Evolutionary conservation across 2,797 vertebrate species (phyloP), one percentile per base, ranked within the genome.

Genomic region (Diplodus sargus): DNA sequence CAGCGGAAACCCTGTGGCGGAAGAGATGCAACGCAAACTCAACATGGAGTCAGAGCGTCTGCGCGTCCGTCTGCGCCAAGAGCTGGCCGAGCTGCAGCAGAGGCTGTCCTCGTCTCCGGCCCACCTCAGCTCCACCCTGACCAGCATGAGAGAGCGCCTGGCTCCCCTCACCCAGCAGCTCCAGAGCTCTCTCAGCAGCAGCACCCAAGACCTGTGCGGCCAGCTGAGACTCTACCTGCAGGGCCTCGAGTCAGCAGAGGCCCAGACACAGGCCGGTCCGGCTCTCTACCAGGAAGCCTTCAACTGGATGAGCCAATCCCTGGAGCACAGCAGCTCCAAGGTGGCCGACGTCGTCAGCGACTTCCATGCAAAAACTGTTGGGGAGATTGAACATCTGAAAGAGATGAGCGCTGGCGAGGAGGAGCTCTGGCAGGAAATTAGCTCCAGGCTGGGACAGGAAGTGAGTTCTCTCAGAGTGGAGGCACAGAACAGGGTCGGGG

Each of bases 61-160:
- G 70, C 92, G 92, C 0, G 57, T 71, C 18, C 94, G 90, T 10
- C 91, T 96, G 56, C 92, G 85, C 49, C 93, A 95, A 53, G 94
- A 96, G 84, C 94, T 96, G 74, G 76, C 90, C 0, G 94, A 96
- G 86, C 90, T 96, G 54, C 85, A 70, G 39, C 86, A 93, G 73
- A 93, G 88, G 70, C 65, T 96, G n/a, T 92, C 93, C 48, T 88
- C 91, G 8, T 93, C 92, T 78, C 81, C 91, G 3, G 59, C 45
- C 1, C 89, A 85, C 28, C 83, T 79, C 58, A 75, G 79, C 65
- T 70, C 74, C 39, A 73, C 83, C 22, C 47, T 93, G 64, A 86
- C 85, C 69, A 87, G 69, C 73, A 56, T 95, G 77, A 92, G 85
- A 47, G 89, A 93, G 68, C 92, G 90, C 12, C 70, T 96, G 82